Base-by-base conservation (phyloP, 30 jellyfish, hydroid and myxozoan species). In the Clytia hemisphaerica region DNA sequence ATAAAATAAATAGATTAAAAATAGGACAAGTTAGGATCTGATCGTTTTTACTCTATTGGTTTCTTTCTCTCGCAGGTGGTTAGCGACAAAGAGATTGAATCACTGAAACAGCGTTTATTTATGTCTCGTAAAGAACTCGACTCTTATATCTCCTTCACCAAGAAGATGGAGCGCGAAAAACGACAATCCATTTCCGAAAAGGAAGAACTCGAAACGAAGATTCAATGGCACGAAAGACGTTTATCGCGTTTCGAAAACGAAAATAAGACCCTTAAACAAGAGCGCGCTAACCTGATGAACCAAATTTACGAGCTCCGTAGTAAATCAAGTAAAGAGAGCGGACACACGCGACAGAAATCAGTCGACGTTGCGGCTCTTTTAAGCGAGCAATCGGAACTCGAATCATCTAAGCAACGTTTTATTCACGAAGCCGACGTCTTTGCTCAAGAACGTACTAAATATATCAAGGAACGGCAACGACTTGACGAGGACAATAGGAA, bases 371-470 rank as follows among this genome's bases (percentile, higher is more conserved):
- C 73, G 6, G 59, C 37, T 45, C 34, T 65, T 10, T 18, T 69
- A 0, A 21, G 44, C 3, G 55, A 49, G 36, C 93, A 77, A 37
- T 51, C 96, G 30, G 93, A 77, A 51, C 80, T 81, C 30, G 98
- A 81, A 73, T 72, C 71, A 2, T 88, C 98, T 62, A 90, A 77
- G 37, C 94, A 82, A 48, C 55, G 95, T 30, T 63, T 80, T 26
- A 63, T 73, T 27, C 82, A 90, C 85, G 98, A 90, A 68, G 95
- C 98, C 19, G 98, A 90, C 45, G 93, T 94, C 38, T 90, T 90
- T 58, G 95, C 98, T 15, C 94, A 82, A 47, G 98, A 90, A 70
- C 77, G 98, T 35, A 46, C 93, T 2, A 90, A 90, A 72, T 59
- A 81, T 76, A 81, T 80, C 45, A 82, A 80, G 58, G 98, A 90